Base-by-base conservation (phyloP, 2,113 vertebrate genomes). In the Myotis lucifugus region DNA sequence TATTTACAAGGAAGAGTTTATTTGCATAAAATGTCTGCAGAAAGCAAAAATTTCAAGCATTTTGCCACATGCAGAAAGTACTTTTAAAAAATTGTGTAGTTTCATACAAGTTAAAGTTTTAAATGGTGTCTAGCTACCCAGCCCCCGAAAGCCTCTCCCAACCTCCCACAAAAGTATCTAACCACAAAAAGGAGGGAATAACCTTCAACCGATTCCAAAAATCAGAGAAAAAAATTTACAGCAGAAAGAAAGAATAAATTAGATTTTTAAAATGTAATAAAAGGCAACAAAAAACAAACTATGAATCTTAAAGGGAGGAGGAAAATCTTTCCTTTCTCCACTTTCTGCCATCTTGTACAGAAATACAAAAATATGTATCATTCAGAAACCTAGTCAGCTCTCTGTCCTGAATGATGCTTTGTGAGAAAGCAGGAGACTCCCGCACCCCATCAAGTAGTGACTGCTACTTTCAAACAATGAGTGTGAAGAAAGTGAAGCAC, bases 1-100 rank as follows among this genome's bases (percentile, higher is more conserved):
- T 94, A 97, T 95, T 93, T 95, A 95, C 13, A 83, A 95, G 95
- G 78, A 37, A 93, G 52, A 93, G 27, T 84, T 95, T 96, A 96
- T 92, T 94, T 96, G 46, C 84, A 97, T 37, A 88, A 91, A 93
- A 85, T 90, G 93, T 59, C 48, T 93, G 18, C 54, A 95, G 69
- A 91, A 94, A 89, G 81, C n/a, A 95, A 92, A 90, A 85, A 50
- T 88, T 94, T 56, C 84, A 83, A 95, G 82, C 23, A 85, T 88
- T 94, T 29, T 92, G 25, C 48, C 66, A 88, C 13, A 86, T 42
- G 56, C 56, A 64, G n/a, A 93, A 94, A 66, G 21, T 46, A 56
- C 23, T 70, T 90, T 72, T 88, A 54, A 3, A 27, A 40, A 70
- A 79, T 17, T 88, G 37, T 69, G 11, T 67, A 69, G 48, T 95